Conservation (phyloP, 2,888 invertebrate species). For the Chalcis sispes region DNA sequence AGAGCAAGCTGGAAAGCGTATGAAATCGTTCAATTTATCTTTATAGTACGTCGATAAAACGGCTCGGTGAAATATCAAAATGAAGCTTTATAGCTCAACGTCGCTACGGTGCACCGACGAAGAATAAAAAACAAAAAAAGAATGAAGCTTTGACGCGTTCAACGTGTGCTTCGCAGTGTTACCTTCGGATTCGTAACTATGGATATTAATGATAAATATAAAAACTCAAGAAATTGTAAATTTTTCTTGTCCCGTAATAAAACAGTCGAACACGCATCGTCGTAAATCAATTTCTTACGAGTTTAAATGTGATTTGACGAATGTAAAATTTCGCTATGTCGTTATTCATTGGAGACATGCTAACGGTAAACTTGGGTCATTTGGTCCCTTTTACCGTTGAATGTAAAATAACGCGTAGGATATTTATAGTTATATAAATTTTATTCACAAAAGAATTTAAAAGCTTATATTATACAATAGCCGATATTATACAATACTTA, state of each 20-base stretch:
- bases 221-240: neutral
- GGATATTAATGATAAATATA: constrained; percentile 5
- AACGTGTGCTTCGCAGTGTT: neutral
- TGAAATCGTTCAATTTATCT: constrained; percentile 51
- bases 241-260: constrained; percentile 39
- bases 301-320: no score
- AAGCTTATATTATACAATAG: no score
- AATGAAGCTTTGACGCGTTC: neutral
- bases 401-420: no score
- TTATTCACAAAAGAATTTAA: no score
- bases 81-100: constrained; percentile 28
- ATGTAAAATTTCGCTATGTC: no score
- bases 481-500: no score
- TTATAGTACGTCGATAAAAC: constrained; percentile 48
- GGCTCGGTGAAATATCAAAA: constrained; percentile 51
- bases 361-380: no score
- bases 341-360: no score
- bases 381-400: no score
- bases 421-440: no score
- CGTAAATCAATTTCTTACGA: constrained; percentile 46
- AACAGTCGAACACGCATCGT: constrained; percentile 40
- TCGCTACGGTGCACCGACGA: neutral
- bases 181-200: neutral
- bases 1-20: neutral
- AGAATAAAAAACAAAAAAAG: neutral